Percentiles rank a stretch among this genome's conserved stretches.
These are phyloP conservation scores for Centropus bengalensis DNA, from an alignment of 2,113 vertebrate genomes.

Conservation along the genomic window DNA sequence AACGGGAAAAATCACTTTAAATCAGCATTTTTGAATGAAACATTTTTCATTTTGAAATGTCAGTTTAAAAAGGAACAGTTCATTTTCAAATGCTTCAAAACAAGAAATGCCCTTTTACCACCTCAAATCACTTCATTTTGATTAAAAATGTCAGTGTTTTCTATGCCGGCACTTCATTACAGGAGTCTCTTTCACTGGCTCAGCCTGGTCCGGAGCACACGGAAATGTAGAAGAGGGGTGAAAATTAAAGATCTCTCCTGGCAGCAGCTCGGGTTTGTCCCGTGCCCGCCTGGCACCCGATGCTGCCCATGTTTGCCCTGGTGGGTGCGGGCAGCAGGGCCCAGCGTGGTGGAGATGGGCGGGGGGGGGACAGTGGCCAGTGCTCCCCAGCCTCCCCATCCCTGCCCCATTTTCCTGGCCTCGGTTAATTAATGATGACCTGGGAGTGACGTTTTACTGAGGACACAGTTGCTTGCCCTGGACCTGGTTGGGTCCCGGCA, in stretches of 20 bases:
- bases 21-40: conserved; percentile 11
- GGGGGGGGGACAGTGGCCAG: background rate
- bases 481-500: background rate
- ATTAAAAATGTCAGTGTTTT: background rate
- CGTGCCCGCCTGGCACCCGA: background rate
- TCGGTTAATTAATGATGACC: background rate
- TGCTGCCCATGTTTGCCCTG: fast-evolving
- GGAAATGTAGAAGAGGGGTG: background rate
- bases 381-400: fast-evolving
- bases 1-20: conserved; percentile 11
- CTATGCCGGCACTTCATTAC: background rate
- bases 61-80: background rate
- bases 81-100: background rate
- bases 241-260: background rate
- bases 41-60: conserved; percentile 24
- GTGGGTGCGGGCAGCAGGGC: background rate
- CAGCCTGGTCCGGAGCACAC: background rate
- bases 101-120: conserved; percentile 24
- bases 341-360: fast-evolving
- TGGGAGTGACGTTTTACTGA: background rate
- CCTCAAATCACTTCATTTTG: background rate
- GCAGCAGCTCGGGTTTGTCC: background rate
- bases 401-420: background rate
- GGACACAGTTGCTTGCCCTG: background rate
- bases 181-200: background rate